phyloP scores from a whole-genome alignment of 2,113 vertebrate species.

The Burhinus bistriatus region DNA sequence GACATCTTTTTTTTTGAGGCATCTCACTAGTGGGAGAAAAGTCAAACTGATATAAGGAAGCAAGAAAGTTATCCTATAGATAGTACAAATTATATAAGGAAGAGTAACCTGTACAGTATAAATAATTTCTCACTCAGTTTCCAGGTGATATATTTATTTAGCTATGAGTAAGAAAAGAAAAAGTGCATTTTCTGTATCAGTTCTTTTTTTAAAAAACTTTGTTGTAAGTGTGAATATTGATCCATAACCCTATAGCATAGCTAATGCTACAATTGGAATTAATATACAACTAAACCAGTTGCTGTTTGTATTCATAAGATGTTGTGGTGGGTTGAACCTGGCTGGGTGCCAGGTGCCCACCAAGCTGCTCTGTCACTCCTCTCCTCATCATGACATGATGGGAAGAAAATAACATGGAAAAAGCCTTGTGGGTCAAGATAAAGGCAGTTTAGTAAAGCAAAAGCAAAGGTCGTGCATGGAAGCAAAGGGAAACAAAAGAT shows the following conservation, averaged over 20 bases:
- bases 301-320: not conserved
- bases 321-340: not conserved
- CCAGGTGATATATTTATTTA: not conserved
- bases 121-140: not conserved
- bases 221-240: not conserved
- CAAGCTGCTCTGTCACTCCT: not conserved
- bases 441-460: not conserved
- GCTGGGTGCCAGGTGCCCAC: not conserved
- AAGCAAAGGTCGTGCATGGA: fast-evolving
- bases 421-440: not conserved
- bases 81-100: not conserved
- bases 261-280: not conserved
- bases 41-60: not conserved
- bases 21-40: not conserved
- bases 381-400: not conserved
- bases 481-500: not conserved
- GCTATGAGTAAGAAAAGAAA: not conserved
- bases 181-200: not conserved
- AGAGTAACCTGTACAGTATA: not conserved
- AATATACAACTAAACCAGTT: not conserved
- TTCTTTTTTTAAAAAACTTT: not conserved
- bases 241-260: not conserved
- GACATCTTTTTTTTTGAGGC: not conserved
- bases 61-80: not conserved
- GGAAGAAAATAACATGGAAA: not conserved